Evolutionary conservation across 2,888 invertebrate species (phyloP), one percentile per base, ranked within the genome.

Genomic region (Syrista parreyssii): DNA sequence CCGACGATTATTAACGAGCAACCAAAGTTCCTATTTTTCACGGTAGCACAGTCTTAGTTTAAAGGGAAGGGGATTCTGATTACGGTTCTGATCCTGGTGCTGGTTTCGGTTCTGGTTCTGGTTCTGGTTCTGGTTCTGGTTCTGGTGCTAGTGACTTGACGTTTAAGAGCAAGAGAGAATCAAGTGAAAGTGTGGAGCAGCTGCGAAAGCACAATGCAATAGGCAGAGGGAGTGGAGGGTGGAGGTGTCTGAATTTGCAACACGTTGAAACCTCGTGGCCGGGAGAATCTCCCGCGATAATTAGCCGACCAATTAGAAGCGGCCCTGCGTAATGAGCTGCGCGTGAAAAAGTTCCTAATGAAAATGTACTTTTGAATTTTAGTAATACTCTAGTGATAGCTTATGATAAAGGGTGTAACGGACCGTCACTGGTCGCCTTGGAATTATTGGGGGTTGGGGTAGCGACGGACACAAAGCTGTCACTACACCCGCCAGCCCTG

Each of bases 1-100:
- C 15, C 1, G 12, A 40, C 4, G 40, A 40, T 40, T 40, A 75
- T 78, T 81, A 82, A 83, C 84, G 87, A 86, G 86, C 84, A 90
- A 91, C 90, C 87, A 91, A 91, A 91, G 91, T 91, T 91, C 91
- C 91, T 91, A 91, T 91, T 91, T 90, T 91, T 89, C 89, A 90
- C 88, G 79, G 75, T 84, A 86, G 83, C 78, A 81, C 78, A 79
- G 80, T 75, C 78, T 81, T 69, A 69, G 69, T 1, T 30, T 69
- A 69, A 69, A 69, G 40, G 15, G 40, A 15, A 40, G 15, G 1
- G 15, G 4, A 36, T 40, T 40, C 15, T 15, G 40, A 15, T 40
- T 12, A 12, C 15, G 15, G 40, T 40, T 4, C 33, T 33, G 33
- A 3, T 33, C 12, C 36, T 36, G 36, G 36, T 36, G 15, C 36